Evolutionary conservation across 2,113 vertebrate genomes (phyloP).

Genomic region (Butorides virescens): DNA sequence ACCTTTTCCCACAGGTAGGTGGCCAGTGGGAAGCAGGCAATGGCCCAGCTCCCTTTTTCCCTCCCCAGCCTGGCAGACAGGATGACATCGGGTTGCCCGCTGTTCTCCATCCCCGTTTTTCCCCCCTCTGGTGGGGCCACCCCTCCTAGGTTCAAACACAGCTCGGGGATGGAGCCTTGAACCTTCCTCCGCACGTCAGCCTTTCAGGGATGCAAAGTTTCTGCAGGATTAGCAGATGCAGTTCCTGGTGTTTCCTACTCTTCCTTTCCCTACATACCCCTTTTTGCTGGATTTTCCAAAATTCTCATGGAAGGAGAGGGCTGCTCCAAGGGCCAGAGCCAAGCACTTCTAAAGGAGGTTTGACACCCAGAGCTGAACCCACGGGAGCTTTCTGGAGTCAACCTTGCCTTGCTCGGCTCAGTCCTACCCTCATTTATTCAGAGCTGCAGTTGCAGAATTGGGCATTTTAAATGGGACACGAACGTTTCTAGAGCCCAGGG

Average conservation of each 20-base stretch:
- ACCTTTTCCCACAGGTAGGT: neutral
- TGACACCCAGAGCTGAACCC: neutral
- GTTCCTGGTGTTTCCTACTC: neutral
- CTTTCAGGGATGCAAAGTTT: neutral
- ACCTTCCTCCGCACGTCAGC: neutral
- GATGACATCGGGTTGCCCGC: rapidly evolving
- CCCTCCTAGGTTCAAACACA: neutral
- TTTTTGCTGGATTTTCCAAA: neutral
- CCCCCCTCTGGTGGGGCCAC: neutral
- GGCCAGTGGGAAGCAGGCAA: neutral
- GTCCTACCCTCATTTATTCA: neutral
- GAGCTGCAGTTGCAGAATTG: neutral
- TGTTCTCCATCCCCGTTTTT: neutral
- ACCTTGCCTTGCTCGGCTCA: neutral
- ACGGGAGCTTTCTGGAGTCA: neutral
- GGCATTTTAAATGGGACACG: neutral
- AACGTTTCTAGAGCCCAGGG: neutral
- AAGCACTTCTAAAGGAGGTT: neutral
- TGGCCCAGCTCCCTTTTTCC: neutral
- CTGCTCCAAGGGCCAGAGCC: neutral
- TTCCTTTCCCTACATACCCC: neutral
- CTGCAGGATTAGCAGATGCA: neutral
- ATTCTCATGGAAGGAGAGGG: neutral
- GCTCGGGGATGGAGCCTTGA: neutral
- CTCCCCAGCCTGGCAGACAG: neutral